Evolutionary conservation across 2,113 vertebrate species (phyloP), one percentile per base, ranked within the genome.

Genomic region (Rhabdornis inornatus): DNA sequence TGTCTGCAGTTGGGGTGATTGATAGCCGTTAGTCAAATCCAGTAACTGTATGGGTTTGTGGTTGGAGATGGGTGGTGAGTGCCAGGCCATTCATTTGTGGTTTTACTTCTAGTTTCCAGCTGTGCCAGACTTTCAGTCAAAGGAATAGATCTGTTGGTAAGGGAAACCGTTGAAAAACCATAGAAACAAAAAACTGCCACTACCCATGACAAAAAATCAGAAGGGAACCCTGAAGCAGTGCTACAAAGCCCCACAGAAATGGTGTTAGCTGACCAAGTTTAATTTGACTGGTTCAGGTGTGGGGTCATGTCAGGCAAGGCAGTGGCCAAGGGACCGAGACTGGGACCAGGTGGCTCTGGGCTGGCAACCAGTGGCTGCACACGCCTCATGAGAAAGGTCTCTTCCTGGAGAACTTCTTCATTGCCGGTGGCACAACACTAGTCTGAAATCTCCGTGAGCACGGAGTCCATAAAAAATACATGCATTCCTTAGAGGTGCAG

Each of bases 21-120:
- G 97, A 98, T 97, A 97, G 98, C 98, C 98, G 98, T 98, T 98
- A 98, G 98, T 97, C 97, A 98, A 95, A 97, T 97, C 95, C 98
- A 98, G 97, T 95, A 98, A 98, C 96, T 96, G 96, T 97, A 96
- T 97, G 91, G 24, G 94, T 96, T 97, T 98, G 98, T 98, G 98
- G 98, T 98, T 97, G 97, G 96, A 97, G 97, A 97, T 95, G 97
- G 96, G 96, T 97, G 98, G 96, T 96, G 70, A 96, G 96, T 94
- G 96, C 97, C 97, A 97, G 97, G 94, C 97, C 97, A 97, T 97
- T 98, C 96, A 95, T 85, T 97, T 98, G 98, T 98, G 98, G 98
- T 98, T 98, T 98, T 97, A 86, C 97, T 97, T 96, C 96, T 96
- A 97, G 95, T 95, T 97, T 97, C 98, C 97, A 97, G 61, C 96